Base-by-base conservation (phyloP, 2,113 vertebrate species). In the Ctenomys sociabilis region DNA sequence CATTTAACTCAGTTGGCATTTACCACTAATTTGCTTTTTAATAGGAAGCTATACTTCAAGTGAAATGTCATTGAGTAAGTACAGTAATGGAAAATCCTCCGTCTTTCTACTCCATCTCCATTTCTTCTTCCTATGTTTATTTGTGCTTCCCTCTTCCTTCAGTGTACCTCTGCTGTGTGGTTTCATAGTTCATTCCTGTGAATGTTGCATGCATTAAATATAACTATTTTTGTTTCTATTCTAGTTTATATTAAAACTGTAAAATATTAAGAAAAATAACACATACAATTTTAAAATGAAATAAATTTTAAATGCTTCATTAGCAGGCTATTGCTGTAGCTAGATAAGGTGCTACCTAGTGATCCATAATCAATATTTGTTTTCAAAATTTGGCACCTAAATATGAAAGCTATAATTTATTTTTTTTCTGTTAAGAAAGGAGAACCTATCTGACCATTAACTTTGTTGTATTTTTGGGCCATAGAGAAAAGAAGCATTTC, bases 201-300 rank as follows among this genome's bases (percentile, higher is more conserved):
- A 59, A 17, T 57, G 6, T 7, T 88, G 21, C 57, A 21, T 70
- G 72, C 26, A 54, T 88, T 86, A 16, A 85, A 61, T 77, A 75
- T 54, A 30, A n/a, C 61, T 19, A 70, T 32, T 3, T 70, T 54
- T 54, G 17, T 88, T 94, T 57, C 21, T 4, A 88, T 16, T n/a
- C 7, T 49, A 81, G 59, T 10, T 75, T 80, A 54, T 22, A 54
- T 63, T 59, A 61, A 93, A 5, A 22, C 10, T 88, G 7, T 52
- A 86, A 86, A 45, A 88, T 85, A 78, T 54, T 1, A 54, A 92
- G 63, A 32, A 85, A 88, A 66, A 35, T 37, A 93, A 87, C 68
- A 28, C 9, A 10, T 9, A 26, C 3, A 26, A 5, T 28, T 6
- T 87, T 54, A 45, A 84, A 87, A 30, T 21, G 54, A 72, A 91